phyloP scores from a whole-genome alignment of 2,888 invertebrate genomes.

The Nomada lathburiana region DNA sequence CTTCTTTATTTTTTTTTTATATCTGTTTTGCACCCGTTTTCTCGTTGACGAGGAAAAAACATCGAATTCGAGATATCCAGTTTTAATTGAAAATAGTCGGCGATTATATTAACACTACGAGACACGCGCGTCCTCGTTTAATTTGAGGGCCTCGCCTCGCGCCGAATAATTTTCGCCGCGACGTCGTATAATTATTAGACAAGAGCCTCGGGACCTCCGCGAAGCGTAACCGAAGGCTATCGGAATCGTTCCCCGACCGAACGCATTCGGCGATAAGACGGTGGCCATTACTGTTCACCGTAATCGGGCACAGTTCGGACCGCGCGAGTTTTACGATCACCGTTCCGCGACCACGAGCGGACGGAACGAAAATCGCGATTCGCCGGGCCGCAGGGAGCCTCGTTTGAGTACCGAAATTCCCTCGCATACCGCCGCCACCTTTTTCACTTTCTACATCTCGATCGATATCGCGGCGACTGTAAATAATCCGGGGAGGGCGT shows the following conservation, averaged over 20 bases:
- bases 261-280: constrained; percentile 36
- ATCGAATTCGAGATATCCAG: no score
- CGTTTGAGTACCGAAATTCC: constrained; percentile 50
- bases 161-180: no score
- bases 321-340: constrained; percentile 61
- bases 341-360: constrained; percentile 10
- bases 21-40: background rate
- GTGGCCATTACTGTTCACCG: constrained; percentile 39
- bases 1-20: background rate
- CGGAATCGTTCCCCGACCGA: background rate
- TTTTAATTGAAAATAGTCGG: background rate
- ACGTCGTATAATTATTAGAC: no score
- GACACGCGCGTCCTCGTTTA: no score
- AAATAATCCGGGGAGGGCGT: constrained; percentile 75
- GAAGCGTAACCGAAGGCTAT: background rate
- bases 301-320: constrained; percentile 51
- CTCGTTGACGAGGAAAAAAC: no score
- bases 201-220: constrained; percentile 20
- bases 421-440: constrained; percentile 31
- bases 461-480: constrained; percentile 74
- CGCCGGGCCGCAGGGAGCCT: constrained; percentile 17
- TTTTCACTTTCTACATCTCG: constrained; percentile 60
- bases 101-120: no score
- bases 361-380: constrained; percentile 51
- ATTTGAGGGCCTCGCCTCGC: no score